These are phyloP conservation scores for Ostrea edulis DNA, from an alignment of 1,140 invertebrate species.

Conservation along the genomic window DNA sequence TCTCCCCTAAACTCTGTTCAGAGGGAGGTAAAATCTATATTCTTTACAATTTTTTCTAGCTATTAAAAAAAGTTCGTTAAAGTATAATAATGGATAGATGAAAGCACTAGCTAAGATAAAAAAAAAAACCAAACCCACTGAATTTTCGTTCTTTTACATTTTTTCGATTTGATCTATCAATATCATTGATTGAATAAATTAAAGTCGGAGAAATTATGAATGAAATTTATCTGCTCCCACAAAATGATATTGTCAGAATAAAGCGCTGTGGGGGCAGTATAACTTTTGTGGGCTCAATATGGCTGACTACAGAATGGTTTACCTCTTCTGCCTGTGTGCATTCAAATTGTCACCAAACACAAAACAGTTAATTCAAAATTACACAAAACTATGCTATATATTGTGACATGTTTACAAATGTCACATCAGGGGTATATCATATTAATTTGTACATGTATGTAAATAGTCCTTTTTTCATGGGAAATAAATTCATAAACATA, in stretches of 20 bases:
- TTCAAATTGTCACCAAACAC: conserved; percentile 33
- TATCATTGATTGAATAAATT: too few species aligned
- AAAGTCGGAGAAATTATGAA: too few species aligned
- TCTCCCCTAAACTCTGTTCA: too few species aligned
- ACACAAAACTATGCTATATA: neutral
- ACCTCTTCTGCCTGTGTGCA: conserved; percentile 47
- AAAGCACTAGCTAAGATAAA: neutral
- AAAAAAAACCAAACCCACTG: neutral
- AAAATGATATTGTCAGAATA: neutral
- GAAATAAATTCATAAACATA: neutral
- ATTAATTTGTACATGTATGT: too few species aligned
- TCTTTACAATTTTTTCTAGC: too few species aligned
- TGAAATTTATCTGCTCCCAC: neutral
- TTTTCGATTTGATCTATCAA: neutral
- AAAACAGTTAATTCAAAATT: neutral
- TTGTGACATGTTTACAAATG: too few species aligned
- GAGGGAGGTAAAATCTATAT: too few species aligned
- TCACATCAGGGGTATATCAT: too few species aligned
- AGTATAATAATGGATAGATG: neutral
- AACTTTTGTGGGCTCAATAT: neutral
- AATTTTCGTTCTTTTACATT: neutral
- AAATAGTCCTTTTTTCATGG: neutral
- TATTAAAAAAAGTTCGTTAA: too few species aligned
- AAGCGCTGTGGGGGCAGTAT: neutral
- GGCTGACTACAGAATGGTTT: neutral